Evolutionary conservation across 2,113 vertebrate species (phyloP).

Genomic region (Anguilla japonica): DNA sequence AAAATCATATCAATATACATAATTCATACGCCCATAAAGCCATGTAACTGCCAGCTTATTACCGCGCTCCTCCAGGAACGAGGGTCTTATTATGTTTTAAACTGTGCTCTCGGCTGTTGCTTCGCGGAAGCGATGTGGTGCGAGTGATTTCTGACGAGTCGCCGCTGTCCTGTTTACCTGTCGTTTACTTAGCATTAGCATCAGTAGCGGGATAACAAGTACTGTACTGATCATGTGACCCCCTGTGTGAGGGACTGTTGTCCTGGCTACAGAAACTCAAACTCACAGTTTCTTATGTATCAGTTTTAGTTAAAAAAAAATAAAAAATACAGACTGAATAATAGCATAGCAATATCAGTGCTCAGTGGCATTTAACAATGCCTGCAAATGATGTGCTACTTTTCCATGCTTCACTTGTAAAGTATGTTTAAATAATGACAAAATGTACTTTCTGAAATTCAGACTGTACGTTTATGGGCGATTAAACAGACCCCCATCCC

Average conservation of each 20-base stretch:
- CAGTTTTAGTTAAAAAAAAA: not conserved
- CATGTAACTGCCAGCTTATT: conserved; percentile 61
- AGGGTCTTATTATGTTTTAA: conserved; percentile 68
- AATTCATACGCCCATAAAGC: conserved; percentile 71
- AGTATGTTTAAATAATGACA: not conserved
- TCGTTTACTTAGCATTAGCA: not conserved
- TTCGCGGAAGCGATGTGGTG: conserved; percentile 57
- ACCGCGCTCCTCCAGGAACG: conserved; percentile 62
- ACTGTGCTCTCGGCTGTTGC: conserved; percentile 51
- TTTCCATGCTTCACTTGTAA: not conserved
- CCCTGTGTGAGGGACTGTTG: not conserved
- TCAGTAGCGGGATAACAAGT: not conserved
- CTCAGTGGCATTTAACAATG: not conserved
- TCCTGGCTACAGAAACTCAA: not conserved
- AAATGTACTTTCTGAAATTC: not conserved
- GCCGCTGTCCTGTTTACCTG: not conserved
- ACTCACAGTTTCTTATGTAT: not conserved
- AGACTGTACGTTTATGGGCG: not conserved
- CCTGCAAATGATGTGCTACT: not conserved
- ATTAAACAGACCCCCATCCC: not conserved
- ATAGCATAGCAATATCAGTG: too few relatives aligned
- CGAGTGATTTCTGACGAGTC: conserved; percentile 20
- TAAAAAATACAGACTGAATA: too few relatives aligned
- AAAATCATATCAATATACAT: conserved; percentile 75
- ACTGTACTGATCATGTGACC: not conserved